Conservation (phyloP, 2,113 vertebrate species). For the Addax nasomaculatus region DNA sequence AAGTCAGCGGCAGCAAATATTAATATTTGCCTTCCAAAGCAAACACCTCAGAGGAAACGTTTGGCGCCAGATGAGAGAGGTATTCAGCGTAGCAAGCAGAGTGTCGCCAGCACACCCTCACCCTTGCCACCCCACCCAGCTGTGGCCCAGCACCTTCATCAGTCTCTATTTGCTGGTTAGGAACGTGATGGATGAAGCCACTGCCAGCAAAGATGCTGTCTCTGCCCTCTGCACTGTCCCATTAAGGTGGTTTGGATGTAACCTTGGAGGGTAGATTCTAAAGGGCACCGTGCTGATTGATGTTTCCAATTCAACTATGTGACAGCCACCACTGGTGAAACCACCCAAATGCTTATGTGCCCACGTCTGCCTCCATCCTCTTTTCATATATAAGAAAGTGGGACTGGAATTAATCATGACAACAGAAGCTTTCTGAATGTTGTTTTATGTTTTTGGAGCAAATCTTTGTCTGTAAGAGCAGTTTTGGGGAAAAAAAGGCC, state of each 20-base stretch:
- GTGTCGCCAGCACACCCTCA: neutral
- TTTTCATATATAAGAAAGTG: neutral
- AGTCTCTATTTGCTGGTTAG: conserved; percentile 63
- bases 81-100: neutral
- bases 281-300: conserved; percentile 63
- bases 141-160: neutral
- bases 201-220: neutral
- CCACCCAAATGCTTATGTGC: neutral
- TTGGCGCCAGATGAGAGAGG: neutral
- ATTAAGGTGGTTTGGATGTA: conserved; percentile 10
- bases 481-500: neutral
- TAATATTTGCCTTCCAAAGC: conserved; percentile 61
- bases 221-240: neutral
- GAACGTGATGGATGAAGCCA: conserved; percentile 30
- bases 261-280: conserved; percentile 71
- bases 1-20: conserved; percentile 16
- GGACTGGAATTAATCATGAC: neutral
- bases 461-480: conserved; percentile 29
- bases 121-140: neutral
- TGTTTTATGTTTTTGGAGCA: neutral
- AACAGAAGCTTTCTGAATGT: neutral
- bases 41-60: neutral
- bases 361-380: neutral
- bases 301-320: conserved; percentile 57
- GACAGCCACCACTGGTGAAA: conserved; percentile 26